Evolutionary conservation across 2,888 invertebrate genomes (phyloP).

Genomic region (Lymantria dispar): DNA sequence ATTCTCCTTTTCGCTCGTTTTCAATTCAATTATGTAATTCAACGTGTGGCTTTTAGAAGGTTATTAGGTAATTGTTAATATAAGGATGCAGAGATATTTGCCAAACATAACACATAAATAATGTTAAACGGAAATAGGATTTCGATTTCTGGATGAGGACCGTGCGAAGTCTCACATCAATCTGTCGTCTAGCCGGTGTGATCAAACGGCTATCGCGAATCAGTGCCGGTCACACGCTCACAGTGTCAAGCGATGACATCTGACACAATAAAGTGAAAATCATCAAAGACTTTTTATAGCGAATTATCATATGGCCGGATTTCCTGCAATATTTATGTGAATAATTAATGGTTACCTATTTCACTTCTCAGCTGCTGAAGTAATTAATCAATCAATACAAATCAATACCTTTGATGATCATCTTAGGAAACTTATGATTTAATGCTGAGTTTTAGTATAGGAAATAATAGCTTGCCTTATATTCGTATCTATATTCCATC

Average conservation of each 20-base stretch:
- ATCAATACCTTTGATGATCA: not conserved
- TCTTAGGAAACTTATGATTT: no score
- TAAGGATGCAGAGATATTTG: conserved; percentile 40
- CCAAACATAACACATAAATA: conserved; percentile 56
- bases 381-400: not conserved
- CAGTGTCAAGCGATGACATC: conserved; percentile 20
- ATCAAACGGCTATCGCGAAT: conserved; percentile 69
- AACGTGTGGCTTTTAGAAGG: no score
- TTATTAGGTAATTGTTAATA: not conserved
- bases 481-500: no score
- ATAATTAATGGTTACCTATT: conserved; percentile 5
- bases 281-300: conserved; percentile 36
- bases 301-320: conserved; percentile 33
- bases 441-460: no score
- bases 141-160: conserved; percentile 53
- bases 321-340: conserved; percentile 13
- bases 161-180: conserved; percentile 45
- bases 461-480: no score
- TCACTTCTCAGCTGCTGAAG: not conserved
- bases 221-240: conserved; percentile 29
- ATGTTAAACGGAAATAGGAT: conserved; percentile 54
- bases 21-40: no score
- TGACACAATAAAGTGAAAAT: conserved; percentile 23
- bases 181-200: conserved; percentile 54
- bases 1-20: no score